phyloP scores from a whole-genome alignment of 2,797 vertebrate genomes.

The Astyanax mexicanus region DNA sequence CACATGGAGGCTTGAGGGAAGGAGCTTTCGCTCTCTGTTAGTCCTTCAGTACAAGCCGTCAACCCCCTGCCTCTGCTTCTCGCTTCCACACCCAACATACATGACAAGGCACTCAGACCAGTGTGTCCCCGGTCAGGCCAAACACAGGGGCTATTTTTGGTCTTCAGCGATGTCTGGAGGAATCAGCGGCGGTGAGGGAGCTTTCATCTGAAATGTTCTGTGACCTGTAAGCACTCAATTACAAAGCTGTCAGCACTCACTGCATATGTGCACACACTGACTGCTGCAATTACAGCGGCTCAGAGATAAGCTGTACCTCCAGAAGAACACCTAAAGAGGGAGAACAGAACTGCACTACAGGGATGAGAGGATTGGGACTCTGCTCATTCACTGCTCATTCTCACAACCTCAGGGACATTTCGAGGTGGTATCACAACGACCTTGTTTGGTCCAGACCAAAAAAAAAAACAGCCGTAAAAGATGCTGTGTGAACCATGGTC shows the following conservation, averaged over 20 bases:
- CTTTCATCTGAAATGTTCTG: conserved; percentile 46
- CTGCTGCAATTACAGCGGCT: neutral
- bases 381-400: no score
- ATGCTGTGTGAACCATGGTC: no score
- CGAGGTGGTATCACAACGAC: no score
- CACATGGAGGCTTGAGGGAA: neutral
- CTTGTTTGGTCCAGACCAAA: no score
- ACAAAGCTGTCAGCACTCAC: conserved; percentile 46
- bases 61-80: neutral
- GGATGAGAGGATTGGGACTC: no score
- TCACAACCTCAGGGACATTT: no score
- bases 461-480: no score
- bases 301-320: neutral
- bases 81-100: conserved; percentile 13
- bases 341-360: neutral
- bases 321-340: neutral
- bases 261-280: conserved; percentile 31
- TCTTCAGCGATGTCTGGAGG: conserved; percentile 40
- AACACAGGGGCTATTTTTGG: conserved; percentile 43
- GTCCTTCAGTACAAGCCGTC: neutral
- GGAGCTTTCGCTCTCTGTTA: conserved; percentile 4
- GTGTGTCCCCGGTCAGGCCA: conserved; percentile 3
- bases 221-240: conserved; percentile 55
- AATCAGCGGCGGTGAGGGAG: neutral
- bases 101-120: conserved; percentile 16